These are phyloP conservation scores for Drosophila mojavensis DNA, from an alignment of 1,140 invertebrate genomes.

Conservation along the genomic window DNA sequence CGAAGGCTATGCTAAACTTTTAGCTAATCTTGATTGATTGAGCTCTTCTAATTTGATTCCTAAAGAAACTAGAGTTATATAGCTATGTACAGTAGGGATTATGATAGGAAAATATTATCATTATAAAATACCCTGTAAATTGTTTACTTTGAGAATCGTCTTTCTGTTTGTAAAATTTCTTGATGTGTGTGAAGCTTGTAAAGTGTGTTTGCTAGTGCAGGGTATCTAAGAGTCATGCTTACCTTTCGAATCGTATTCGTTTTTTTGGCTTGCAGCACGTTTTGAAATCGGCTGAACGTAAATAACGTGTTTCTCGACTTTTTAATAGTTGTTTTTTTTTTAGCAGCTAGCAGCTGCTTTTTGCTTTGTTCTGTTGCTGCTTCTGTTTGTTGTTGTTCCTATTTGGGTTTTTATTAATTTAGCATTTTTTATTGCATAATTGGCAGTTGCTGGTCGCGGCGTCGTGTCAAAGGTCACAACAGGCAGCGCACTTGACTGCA, in stretches of 20 bases:
- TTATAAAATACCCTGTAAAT: no score
- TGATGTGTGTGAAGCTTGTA: no score
- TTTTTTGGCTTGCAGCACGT: conserved; percentile 35
- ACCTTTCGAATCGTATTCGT: background rate
- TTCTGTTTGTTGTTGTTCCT: conserved; percentile 16
- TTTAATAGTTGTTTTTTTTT: conserved; percentile 45
- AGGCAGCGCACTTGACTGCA: conserved; percentile 36
- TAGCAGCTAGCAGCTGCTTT: background rate
- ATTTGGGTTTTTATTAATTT: conserved; percentile 63
- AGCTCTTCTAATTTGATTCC: no score
- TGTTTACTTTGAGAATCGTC: no score
- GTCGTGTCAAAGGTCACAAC: conserved; percentile 58
- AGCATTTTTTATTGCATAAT: conserved; percentile 72
- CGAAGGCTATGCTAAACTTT: background rate
- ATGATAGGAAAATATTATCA: no score
- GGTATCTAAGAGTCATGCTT: conserved; percentile 15
- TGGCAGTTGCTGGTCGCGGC: conserved; percentile 60
- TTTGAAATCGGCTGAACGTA: conserved; percentile 43
- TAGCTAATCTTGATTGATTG: no score
- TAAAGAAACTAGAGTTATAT: no score
- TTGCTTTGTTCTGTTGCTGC: conserved; percentile 4
- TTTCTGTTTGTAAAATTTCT: no score
- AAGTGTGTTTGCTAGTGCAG: background rate
- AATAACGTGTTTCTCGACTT: conserved; percentile 49
- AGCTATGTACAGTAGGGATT: no score